Conservation (phyloP, 2,888 invertebrate genomes). For the Labia minor region DNA sequence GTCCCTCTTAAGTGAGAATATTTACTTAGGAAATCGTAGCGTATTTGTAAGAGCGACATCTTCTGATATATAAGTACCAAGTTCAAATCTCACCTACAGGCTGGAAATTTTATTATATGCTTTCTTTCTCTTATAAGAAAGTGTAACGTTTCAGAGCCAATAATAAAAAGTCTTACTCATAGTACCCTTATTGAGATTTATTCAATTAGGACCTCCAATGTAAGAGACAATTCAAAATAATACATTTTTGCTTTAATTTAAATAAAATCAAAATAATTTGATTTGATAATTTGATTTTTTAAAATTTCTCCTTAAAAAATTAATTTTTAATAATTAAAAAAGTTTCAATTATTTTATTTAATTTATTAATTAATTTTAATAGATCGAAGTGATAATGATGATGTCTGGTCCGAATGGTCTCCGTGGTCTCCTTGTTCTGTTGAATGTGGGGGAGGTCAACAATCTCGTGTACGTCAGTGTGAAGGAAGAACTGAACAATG, state of each 20-base stretch:
- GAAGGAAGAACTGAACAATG: conserved; percentile 36
- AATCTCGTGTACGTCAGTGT: conserved; percentile 45
- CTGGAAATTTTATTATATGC: background rate
- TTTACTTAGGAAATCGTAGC: too few relatives aligned
- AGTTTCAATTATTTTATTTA: too few relatives aligned
- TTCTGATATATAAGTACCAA: too few relatives aligned
- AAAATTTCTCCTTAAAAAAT: too few relatives aligned
- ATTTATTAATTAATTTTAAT: too few relatives aligned
- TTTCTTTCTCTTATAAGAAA: background rate
- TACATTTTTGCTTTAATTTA: too few relatives aligned
- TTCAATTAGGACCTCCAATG: background rate
- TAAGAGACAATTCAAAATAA: conserved; percentile 8
- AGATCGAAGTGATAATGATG: conserved; percentile 30
- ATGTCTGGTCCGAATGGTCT: conserved; percentile 50
- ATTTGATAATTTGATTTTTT: background rate
- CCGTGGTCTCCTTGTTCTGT: conserved; percentile 55
- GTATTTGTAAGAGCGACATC: background rate
- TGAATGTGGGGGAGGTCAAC: conserved; percentile 59
- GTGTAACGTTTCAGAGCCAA: background rate
- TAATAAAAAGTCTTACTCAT: background rate
- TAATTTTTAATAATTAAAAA: too few relatives aligned
- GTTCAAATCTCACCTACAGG: background rate
- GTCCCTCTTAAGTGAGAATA: too few relatives aligned
- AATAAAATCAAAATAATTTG: background rate
- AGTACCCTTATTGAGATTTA: background rate